These are phyloP conservation scores for Syndactyla subalaris DNA, from an alignment of 2,797 vertebrate genomes.

Conservation along the genomic window DNA sequence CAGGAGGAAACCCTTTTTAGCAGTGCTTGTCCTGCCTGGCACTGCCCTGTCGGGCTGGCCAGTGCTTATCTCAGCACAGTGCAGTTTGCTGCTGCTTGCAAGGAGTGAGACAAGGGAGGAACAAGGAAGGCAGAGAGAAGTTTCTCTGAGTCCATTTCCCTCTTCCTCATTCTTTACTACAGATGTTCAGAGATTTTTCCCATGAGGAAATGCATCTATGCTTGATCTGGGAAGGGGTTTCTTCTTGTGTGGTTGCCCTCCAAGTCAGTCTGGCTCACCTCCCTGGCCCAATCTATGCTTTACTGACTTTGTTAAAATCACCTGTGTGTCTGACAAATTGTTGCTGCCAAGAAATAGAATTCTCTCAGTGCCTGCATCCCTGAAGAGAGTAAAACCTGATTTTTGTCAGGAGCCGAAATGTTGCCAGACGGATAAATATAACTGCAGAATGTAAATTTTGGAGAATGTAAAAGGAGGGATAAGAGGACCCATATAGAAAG, in stretches of 20 bases:
- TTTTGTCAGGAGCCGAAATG: background rate
- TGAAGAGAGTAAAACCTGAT: background rate
- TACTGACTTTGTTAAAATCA: background rate
- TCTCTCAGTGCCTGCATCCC: background rate
- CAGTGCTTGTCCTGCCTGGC: background rate
- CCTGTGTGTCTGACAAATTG: background rate
- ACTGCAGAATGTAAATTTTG: background rate
- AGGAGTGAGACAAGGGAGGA: background rate
- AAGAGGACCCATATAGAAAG: background rate
- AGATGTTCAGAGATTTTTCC: background rate
- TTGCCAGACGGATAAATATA: background rate
- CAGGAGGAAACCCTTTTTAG: background rate
- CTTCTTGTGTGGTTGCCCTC: constrained; percentile 10
- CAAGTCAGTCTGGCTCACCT: background rate
- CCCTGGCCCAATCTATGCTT: background rate
- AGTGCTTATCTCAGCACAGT: background rate
- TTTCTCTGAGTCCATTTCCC: background rate
- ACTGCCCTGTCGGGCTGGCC: background rate
- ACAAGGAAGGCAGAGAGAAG: background rate
- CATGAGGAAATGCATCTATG: background rate
- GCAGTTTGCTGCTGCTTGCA: background rate
- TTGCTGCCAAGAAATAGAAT: background rate
- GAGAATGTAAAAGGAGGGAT: background rate
- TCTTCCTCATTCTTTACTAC: background rate
- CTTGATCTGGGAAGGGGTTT: background rate